Percentiles rank a stretch among this genome's conserved stretches.
These are phyloP conservation scores for Microdon myrmicae DNA, from an alignment of 2,888 invertebrate species.

Conservation along the genomic window DNA sequence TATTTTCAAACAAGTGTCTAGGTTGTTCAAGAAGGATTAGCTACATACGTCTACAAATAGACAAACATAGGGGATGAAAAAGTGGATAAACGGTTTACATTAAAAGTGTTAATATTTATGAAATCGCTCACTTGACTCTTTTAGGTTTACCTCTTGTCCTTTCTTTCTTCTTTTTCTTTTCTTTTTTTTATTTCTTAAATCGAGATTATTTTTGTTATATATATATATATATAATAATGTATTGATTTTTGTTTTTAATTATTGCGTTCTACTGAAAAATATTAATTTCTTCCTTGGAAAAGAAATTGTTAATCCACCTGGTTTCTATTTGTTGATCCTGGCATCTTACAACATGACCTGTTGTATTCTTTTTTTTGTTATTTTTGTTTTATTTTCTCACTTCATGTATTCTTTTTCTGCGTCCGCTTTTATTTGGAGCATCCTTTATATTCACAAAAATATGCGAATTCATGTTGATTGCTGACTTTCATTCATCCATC, in stretches of 20 bases:
- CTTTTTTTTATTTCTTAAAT: not conserved
- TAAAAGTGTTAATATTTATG: too few species aligned
- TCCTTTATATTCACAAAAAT: slow-evolving; percentile 3
- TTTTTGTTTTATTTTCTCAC: too few species aligned
- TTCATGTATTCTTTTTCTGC: too few species aligned
- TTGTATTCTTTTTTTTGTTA: slow-evolving; percentile 1
- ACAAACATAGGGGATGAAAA: too few species aligned
- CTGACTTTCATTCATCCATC: slow-evolving; percentile 53
- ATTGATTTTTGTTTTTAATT: not conserved
- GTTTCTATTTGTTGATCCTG: slow-evolving; percentile 43
- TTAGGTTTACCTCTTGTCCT: not conserved
- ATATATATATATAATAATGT: slow-evolving; percentile 3
- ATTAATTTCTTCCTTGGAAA: too few species aligned
- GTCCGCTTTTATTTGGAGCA: slow-evolving; percentile 20
- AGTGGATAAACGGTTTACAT: too few species aligned
- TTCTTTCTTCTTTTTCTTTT: not conserved
- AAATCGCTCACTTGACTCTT: too few species aligned
- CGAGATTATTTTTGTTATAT: not conserved
- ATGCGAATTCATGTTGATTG: slow-evolving; percentile 18
- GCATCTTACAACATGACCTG: slow-evolving; percentile 10
- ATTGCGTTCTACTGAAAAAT: too few species aligned
- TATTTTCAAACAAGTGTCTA: too few species aligned
- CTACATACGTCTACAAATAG: too few species aligned
- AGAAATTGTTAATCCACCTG: slow-evolving; percentile 52
- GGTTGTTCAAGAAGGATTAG: too few species aligned